These are phyloP conservation scores for Dissostichus mawsoni DNA, from an alignment of 2,113 vertebrate genomes.

Conservation along the genomic window DNA sequence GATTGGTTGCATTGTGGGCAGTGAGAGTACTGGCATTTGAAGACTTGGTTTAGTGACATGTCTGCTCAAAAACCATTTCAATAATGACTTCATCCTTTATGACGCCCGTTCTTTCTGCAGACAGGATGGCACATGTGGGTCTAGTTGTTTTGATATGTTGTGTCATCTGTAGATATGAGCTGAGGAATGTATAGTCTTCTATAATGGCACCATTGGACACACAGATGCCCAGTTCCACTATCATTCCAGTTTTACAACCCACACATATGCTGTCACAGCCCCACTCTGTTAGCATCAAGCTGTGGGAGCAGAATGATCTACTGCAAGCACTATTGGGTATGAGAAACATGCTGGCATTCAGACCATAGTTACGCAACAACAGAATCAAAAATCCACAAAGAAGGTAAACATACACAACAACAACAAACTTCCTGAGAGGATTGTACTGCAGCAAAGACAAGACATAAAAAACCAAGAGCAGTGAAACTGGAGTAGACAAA, in stretches of 20 bases:
- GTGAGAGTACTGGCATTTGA: slow-evolving; percentile 22
- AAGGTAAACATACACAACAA: background rate
- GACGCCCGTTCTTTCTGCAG: slow-evolving; percentile 36
- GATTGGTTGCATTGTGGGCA: slow-evolving; percentile 12
- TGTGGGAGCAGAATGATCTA: slow-evolving; percentile 70
- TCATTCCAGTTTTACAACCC: slow-evolving; percentile 75
- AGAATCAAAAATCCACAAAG: slow-evolving; percentile 18
- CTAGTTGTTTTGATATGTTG: slow-evolving; percentile 52
- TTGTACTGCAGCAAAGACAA: background rate
- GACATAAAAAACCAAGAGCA: background rate
- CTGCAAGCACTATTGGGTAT: slow-evolving; percentile 58
- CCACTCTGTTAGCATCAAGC: slow-evolving; percentile 62
- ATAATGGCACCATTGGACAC: slow-evolving; percentile 64
- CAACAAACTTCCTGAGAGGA: background rate
- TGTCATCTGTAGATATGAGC: slow-evolving; percentile 71
- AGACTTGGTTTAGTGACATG: slow-evolving; percentile 15
- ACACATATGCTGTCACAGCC: slow-evolving; percentile 76
- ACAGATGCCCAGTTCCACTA: slow-evolving; percentile 72
- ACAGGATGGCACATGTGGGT: slow-evolving; percentile 45
- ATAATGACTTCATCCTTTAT: slow-evolving; percentile 43
- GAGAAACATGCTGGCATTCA: slow-evolving; percentile 57
- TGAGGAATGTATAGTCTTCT: slow-evolving; percentile 56
- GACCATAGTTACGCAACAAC: slow-evolving; percentile 49
- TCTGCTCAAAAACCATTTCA: slow-evolving; percentile 8
- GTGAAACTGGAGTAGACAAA: background rate